Conservation (phyloP, 1,140 invertebrate species). For the Magallana angulata region DNA sequence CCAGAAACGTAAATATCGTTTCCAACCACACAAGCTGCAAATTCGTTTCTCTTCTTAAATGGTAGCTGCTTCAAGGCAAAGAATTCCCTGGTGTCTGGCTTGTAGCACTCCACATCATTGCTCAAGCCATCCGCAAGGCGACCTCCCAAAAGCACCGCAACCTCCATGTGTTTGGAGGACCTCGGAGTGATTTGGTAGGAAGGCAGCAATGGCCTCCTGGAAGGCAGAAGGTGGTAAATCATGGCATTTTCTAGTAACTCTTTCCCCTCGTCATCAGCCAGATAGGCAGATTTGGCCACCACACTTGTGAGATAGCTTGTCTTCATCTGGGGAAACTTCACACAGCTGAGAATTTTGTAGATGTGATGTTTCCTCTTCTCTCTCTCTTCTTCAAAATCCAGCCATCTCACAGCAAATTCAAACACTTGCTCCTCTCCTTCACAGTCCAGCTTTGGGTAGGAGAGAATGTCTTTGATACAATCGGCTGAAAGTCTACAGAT, state of each 20-base stretch:
- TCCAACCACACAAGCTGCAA: conserved; percentile 72
- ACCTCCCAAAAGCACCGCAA: conserved; percentile 73
- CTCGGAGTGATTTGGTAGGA: conserved; percentile 76
- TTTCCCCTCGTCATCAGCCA: conserved; percentile 68
- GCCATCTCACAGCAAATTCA: conserved; percentile 71
- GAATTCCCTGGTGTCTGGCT: conserved; percentile 72
- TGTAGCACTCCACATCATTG: conserved; percentile 75
- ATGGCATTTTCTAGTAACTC: conserved; percentile 72
- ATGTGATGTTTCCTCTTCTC: conserved; percentile 58
- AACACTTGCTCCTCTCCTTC: conserved; percentile 72
- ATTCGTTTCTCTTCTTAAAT: conserved; percentile 77
- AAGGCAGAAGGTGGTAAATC: conserved; percentile 72
- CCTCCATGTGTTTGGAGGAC: conserved; percentile 68
- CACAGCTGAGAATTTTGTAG: conserved; percentile 69
- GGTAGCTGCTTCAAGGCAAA: conserved; percentile 71
- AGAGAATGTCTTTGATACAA: conserved; percentile 71
- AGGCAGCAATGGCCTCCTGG: conserved; percentile 69
- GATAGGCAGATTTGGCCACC: conserved; percentile 66
- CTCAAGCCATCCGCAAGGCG: conserved; percentile 73
- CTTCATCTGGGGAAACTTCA: conserved; percentile 74
- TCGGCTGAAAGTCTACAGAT: conserved; percentile 70
- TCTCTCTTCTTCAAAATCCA: conserved; percentile 66
- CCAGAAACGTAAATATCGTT: conserved; percentile 76
- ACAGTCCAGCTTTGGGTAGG: conserved; percentile 70
- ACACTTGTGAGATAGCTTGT: conserved; percentile 72